Evolutionary conservation across 35 echinoderm and acorn worm species (phyloP).

Genomic region (Ophioderma brevispina): DNA sequence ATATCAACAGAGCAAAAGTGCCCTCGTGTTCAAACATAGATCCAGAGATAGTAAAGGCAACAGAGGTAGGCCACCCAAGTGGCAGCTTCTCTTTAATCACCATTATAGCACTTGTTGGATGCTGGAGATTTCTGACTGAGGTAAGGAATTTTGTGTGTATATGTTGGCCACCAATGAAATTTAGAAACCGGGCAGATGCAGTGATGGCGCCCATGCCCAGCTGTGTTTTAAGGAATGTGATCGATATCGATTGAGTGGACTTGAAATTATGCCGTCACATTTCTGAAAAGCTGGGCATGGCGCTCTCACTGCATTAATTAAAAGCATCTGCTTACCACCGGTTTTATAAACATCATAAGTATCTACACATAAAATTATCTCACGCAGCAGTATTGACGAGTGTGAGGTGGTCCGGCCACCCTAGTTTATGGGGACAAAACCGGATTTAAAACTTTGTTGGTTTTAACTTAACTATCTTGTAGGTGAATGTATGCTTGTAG

Average conservation of each 20-base stretch:
- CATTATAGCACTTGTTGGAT: constrained; percentile 69
- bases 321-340: neutral
- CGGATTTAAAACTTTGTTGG: too few species aligned
- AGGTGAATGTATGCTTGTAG: too few species aligned
- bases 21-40: constrained; percentile 45
- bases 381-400: too few species aligned
- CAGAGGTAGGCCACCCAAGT: constrained; percentile 43
- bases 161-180: neutral
- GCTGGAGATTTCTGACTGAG: constrained; percentile 59
- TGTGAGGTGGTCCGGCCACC: too few species aligned
- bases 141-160: neutral
- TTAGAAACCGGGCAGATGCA: neutral
- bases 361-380: too few species aligned
- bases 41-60: constrained; percentile 25
- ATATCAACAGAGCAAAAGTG: constrained; percentile 7
- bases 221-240: neutral
- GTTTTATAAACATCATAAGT: too few species aligned
- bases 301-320: neutral
- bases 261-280: neutral
- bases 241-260: neutral
- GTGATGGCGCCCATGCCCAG: neutral
- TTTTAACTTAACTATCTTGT: too few species aligned
- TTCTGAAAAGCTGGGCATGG: neutral
- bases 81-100: constrained; percentile 66
- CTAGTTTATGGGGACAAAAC: too few species aligned